phyloP scores from a whole-genome alignment of 2,888 invertebrate species.

The Drosophila mulleri region DNA sequence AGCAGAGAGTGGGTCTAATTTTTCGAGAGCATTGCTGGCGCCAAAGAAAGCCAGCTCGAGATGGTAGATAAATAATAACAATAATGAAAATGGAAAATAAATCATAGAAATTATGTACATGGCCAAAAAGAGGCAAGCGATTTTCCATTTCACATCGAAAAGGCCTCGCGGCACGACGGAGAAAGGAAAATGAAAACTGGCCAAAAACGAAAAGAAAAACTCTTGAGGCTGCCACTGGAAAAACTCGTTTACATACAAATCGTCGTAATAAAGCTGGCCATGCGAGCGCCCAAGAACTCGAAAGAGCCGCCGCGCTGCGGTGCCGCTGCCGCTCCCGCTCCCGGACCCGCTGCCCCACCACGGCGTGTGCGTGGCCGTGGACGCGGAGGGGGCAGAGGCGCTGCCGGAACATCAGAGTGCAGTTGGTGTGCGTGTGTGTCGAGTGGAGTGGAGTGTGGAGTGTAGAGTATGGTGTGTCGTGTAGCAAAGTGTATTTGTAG shows the following conservation, averaged over 20 bases:
- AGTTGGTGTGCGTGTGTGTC: conserved; percentile 18
- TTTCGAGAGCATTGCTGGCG: conserved; percentile 44
- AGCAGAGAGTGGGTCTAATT: conserved; percentile 12
- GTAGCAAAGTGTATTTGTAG: conserved; percentile 30
- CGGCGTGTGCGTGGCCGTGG: conserved; percentile 58
- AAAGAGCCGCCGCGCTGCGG: conserved; percentile 80
- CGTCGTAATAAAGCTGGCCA: conserved; percentile 84
- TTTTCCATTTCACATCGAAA: conserved; percentile 68
- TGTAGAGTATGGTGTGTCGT: conserved; percentile 15
- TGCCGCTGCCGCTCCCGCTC: conserved; percentile 50
- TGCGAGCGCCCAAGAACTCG: conserved; percentile 84
- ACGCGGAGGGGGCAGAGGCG: conserved; percentile 55
- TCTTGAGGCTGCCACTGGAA: conserved; percentile 66
- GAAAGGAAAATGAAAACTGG: conserved; percentile 77
- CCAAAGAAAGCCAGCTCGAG: conserved; percentile 60
- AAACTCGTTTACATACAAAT: conserved; percentile 84
- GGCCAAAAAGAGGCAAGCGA: conserved; percentile 45
- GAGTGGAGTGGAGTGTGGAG: conserved; percentile 16
- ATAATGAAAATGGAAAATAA: conserved; percentile 70
- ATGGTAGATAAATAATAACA: conserved; percentile 43
- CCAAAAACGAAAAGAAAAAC: conserved; percentile 65
- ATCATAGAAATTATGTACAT: conserved; percentile 73
- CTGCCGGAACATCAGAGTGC: conserved; percentile 42
- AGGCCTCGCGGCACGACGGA: conserved; percentile 46
- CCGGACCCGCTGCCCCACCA: conserved; percentile 26